These are phyloP conservation scores for Rattus rattus DNA, from an alignment of 2,113 vertebrate species.

Conservation along the genomic window DNA sequence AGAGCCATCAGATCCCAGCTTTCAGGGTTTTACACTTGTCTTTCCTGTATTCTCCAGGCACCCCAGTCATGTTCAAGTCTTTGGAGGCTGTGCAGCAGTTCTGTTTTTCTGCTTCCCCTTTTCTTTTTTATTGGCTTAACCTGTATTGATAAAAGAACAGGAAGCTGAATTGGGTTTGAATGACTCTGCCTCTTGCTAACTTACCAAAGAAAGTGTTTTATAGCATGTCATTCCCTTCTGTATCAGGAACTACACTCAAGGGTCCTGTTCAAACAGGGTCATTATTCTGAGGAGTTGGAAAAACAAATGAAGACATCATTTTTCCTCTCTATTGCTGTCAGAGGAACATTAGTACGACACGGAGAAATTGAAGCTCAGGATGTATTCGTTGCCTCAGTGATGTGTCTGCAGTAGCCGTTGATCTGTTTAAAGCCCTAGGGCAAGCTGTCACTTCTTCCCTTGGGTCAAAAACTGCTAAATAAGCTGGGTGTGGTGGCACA, in stretches of 20 bases:
- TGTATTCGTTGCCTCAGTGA: background rate
- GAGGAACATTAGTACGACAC: background rate
- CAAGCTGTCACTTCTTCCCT: background rate
- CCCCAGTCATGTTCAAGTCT: background rate
- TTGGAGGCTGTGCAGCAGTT: background rate
- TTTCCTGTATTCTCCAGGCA: background rate
- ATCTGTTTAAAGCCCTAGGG: background rate
- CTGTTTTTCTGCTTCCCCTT: background rate
- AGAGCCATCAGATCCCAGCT: background rate
- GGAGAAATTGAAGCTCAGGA: background rate
- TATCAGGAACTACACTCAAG: background rate
- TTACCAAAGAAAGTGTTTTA: background rate
- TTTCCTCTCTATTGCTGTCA: background rate
- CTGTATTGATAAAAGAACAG: background rate
- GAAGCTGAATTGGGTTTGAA: constrained; percentile 31
- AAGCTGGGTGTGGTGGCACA: background rate
- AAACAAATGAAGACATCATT: background rate
- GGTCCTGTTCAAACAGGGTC: background rate
- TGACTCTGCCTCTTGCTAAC: background rate
- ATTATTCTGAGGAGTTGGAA: constrained; percentile 36
- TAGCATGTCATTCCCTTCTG: background rate
- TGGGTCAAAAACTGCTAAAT: background rate
- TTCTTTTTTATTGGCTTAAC: background rate
- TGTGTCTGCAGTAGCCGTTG: background rate
- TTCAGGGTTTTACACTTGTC: background rate